Conservation (phyloP, 2,113 vertebrate species). For the Bettongia penicillata region DNA sequence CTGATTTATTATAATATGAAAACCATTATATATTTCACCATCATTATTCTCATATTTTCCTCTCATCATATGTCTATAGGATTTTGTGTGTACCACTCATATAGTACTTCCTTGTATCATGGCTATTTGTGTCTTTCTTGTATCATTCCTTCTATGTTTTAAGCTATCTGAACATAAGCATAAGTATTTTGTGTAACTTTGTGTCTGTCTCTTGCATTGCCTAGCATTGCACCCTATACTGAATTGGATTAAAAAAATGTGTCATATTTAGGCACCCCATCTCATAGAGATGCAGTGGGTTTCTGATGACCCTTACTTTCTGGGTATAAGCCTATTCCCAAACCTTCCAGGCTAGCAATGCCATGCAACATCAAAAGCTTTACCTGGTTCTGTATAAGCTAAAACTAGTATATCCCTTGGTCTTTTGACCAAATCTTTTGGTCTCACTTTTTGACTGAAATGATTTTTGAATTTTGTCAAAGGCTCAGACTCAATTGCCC, state of each 20-base stretch:
- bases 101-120: neutral
- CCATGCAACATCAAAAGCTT: neutral
- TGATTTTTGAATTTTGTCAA: neutral
- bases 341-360: neutral
- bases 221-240: neutral
- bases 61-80: neutral
- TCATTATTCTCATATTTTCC: neutral
- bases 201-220: neutral
- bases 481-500: neutral
- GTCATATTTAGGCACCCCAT: neutral
- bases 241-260: neutral
- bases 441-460: neutral
- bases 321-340: neutral
- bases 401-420: neutral
- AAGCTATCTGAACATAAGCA: neutral
- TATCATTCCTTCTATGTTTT: neutral
- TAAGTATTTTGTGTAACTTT: neutral
- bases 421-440: neutral
- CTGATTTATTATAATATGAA: neutral
- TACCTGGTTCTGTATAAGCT: neutral
- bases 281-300: neutral
- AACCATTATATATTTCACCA: neutral
- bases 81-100: neutral
- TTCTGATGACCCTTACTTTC: neutral
- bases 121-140: neutral